phyloP scores from a whole-genome alignment of 2,888 invertebrate species.

The Drosophila pseudotalamancana region DNA sequence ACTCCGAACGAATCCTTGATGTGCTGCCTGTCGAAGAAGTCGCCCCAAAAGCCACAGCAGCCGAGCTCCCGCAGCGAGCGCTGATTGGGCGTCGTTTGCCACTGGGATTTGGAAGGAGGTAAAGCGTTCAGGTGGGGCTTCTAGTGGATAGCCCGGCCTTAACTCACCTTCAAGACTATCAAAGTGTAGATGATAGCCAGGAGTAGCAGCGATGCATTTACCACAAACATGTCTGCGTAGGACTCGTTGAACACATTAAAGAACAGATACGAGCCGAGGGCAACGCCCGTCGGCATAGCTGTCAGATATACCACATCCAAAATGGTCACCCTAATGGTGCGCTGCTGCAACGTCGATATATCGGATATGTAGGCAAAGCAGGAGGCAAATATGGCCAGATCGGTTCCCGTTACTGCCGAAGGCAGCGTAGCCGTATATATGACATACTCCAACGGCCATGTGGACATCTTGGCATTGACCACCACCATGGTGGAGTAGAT shows the following conservation, averaged over 20 bases:
- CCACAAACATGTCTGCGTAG: constrained; percentile 89
- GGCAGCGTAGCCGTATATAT: constrained; percentile 91
- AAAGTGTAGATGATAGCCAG: constrained; percentile 88
- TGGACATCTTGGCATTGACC: constrained; percentile 87
- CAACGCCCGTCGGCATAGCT: constrained; percentile 93
- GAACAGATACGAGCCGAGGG: constrained; percentile 89
- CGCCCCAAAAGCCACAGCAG: constrained; percentile 86
- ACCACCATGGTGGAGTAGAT: constrained; percentile 91
- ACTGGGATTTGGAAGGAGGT: constrained; percentile 71
- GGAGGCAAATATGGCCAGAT: constrained; percentile 91
- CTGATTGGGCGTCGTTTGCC: constrained; percentile 89
- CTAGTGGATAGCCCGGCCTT: no score
- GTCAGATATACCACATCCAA: constrained; percentile 92
- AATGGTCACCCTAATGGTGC: constrained; percentile 92
- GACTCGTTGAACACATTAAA: constrained; percentile 87
- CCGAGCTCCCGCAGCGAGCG: constrained; percentile 86
- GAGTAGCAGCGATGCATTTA: constrained; percentile 88
- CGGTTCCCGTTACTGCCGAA: constrained; percentile 90
- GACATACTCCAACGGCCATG: constrained; percentile 90
- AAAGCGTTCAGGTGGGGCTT: background rate
- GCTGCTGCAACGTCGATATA: constrained; percentile 88
- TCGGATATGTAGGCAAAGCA: constrained; percentile 93
- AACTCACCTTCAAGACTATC: constrained; percentile 86
- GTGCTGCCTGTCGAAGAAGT: constrained; percentile 90
- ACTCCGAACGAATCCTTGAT: constrained; percentile 87